Evolutionary conservation across 1,140 invertebrate species (phyloP), one percentile per base, ranked within the genome.

Genomic region (Portunus trituberculatus): DNA sequence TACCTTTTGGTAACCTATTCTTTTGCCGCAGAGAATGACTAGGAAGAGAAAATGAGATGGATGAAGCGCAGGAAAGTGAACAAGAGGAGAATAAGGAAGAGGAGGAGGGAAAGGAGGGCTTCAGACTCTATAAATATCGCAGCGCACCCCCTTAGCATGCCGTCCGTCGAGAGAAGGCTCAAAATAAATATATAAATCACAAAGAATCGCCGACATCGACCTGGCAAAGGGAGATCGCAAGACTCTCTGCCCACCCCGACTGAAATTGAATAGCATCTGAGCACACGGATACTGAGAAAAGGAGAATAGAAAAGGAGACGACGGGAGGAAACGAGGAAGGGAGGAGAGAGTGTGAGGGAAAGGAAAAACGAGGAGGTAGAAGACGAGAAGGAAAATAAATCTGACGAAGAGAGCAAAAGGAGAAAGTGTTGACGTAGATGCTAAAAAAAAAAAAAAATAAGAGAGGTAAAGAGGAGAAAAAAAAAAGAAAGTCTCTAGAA

Each of bases 171-270:
- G 67, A 25, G n/a, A 20, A 76, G 20, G 67, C 67, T 76, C 67
- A 76, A 76, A 76, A 76, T 76, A 76, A 76, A 76, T 76, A 76
- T 25, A 76, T 76, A 76, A 76, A 76, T 76, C 67, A n/a, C 20
- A 7, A 76, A n/a, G n/a, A 76, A 76, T 76, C 67, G 20, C 67
- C 67, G 20, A 20, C 67, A 76, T 76, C 67, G 67, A 76, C 67
- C 67, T 2, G 25, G 67, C 10, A 20, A n/a, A 76, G 67, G 67
- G 0, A n/a, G 67, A n/a, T 25, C 20, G 67, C 12, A 20, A n/a
- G 20, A 25, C n/a, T 7, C 67, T 76, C n/a, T 25, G 25, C n/a
- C 52, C 4, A 76, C 20, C 67, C 20, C 20, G n/a, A 25, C 67
- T 76, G 67, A n/a, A 76, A 76, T 76, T 76, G 67, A 76, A 76